These are phyloP conservation scores for Drosophila navojoa DNA, from an alignment of 1,140 invertebrate species.

Conservation along the genomic window DNA sequence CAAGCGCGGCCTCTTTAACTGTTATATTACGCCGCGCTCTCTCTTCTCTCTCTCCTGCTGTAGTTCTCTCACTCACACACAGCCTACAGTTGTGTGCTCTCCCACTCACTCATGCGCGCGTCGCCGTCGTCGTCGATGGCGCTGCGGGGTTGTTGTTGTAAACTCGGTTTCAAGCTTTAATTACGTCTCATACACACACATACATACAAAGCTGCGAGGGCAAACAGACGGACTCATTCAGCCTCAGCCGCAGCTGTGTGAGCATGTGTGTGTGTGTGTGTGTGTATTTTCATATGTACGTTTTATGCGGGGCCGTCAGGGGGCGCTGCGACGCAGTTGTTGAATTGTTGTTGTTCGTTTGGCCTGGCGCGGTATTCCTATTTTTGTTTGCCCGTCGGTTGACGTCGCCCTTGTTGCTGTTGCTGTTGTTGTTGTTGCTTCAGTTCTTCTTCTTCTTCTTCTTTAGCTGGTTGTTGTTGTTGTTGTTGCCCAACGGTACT, in stretches of 20 bases:
- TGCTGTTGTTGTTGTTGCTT: conserved; percentile 18
- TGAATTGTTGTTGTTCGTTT: conserved; percentile 42
- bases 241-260: conserved; percentile 56
- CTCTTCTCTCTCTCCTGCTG: not conserved
- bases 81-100: conserved; percentile 29
- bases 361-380: conserved; percentile 71
- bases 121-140: conserved; percentile 24
- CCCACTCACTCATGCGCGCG: conserved; percentile 54
- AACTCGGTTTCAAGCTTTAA: conserved; percentile 83
- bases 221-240: conserved; percentile 75
- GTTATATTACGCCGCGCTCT: conserved; percentile 1
- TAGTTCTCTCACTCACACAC: conserved; percentile 6
- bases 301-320: conserved; percentile 47
- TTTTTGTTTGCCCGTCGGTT: conserved; percentile 67
- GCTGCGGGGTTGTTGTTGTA: conserved; percentile 73
- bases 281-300: conserved; percentile 3
- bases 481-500: conserved; percentile 74
- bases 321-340: conserved; percentile 42
- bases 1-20: conserved; percentile 20
- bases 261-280: conserved; percentile 16
- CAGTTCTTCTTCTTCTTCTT: conserved; percentile 11
- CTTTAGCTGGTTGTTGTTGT: conserved; percentile 19
- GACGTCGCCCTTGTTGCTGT: conserved; percentile 16
- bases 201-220: conserved; percentile 18
- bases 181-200: conserved; percentile 61